Conservation (phyloP, 2,113 vertebrate genomes). For the Microtus montanus region DNA sequence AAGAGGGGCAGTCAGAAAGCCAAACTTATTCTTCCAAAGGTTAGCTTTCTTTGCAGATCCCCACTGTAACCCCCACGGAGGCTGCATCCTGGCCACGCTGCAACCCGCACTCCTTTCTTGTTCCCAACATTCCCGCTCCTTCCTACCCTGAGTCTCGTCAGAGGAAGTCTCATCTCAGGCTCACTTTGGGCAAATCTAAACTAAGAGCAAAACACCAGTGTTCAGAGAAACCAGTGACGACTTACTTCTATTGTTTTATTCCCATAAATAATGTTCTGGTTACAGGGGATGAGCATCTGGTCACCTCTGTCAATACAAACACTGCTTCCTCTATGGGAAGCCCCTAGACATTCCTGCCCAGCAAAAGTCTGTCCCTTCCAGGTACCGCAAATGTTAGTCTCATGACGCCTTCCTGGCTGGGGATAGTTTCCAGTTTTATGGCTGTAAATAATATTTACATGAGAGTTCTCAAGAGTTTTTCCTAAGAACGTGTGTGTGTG, state of each 20-base stretch:
- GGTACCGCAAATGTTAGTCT: neutral
- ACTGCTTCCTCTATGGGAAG: constrained; percentile 10
- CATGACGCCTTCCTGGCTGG: neutral
- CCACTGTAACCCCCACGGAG: neutral
- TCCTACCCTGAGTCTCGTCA: neutral
- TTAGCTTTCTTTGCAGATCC: neutral
- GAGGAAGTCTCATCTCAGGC: neutral
- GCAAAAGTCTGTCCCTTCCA: neutral
- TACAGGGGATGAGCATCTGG: neutral
- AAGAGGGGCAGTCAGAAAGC: neutral
- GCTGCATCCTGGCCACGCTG: neutral
- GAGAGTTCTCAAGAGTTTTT: neutral
- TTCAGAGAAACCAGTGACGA: neutral
- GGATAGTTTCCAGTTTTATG: neutral
- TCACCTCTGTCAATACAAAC: neutral
- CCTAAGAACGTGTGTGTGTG: neutral
- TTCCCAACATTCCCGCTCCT: neutral
- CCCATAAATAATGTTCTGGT: constrained; percentile 21
- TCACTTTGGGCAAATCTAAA: neutral
- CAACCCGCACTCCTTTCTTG: neutral
- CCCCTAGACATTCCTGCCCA: constrained; percentile 1
- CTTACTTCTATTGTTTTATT: constrained; percentile 36
- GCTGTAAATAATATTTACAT: neutral
- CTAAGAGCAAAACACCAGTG: neutral
- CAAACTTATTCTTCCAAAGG: neutral